These are phyloP conservation scores for Cottus gobio DNA, from an alignment of 2,113 vertebrate species.

Conservation along the genomic window DNA sequence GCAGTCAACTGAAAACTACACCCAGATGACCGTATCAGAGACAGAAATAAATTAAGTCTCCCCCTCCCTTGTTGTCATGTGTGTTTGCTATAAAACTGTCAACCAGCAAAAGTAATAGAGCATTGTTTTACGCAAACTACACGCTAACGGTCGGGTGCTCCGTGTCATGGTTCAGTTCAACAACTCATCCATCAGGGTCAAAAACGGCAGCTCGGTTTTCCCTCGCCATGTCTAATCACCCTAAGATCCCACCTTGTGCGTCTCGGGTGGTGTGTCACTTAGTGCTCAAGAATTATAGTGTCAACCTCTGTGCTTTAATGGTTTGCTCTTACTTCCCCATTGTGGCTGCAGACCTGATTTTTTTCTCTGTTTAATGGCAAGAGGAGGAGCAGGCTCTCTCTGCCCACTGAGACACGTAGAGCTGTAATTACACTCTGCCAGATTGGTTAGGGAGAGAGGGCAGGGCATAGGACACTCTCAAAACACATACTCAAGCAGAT, in stretches of 20 bases:
- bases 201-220: conserved; percentile 11
- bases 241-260: conserved; percentile 21
- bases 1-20: conserved; percentile 53
- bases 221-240: conserved; percentile 15
- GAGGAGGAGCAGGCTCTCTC: conserved; percentile 11
- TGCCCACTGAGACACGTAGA: conserved; percentile 43
- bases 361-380: conserved; percentile 46
- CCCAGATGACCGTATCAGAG: conserved; percentile 54
- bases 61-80: conserved; percentile 42
- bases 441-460: conserved; percentile 42
- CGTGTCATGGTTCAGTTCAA: conserved; percentile 42
- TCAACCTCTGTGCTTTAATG: conserved; percentile 28
- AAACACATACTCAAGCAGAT: conserved; percentile 30
- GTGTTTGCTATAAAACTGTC: conserved; percentile 72
- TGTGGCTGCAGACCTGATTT: conserved; percentile 28
- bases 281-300: conserved; percentile 33
- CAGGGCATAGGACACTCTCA: conserved; percentile 33
- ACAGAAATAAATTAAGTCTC: conserved; percentile 51
- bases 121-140: conserved; percentile 41
- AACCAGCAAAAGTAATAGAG: conserved; percentile 63
- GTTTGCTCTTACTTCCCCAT: conserved; percentile 19
- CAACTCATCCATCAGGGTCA: conserved; percentile 54
- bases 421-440: conserved; percentile 59
- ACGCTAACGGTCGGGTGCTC: conserved; percentile 36
- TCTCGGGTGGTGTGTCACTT: conserved; percentile 1